phyloP scores from a whole-genome alignment of 53 echinoderm and acorn worm genomes.

The Temnopleurus reevesii region DNA sequence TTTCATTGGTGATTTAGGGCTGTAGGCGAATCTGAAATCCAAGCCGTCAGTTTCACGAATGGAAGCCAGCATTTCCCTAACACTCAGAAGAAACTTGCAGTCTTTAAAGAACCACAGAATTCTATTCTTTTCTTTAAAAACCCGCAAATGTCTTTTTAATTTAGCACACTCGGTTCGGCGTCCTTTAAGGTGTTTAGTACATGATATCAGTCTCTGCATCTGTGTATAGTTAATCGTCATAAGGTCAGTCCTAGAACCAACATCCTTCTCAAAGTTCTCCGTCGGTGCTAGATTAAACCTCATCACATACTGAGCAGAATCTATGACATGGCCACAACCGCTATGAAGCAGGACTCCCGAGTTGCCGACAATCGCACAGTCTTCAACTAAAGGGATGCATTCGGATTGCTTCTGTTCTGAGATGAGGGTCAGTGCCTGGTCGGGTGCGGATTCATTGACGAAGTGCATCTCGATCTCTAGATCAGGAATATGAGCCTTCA shows the following conservation, averaged over 20 bases:
- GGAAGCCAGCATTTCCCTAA: neutral
- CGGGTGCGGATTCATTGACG: neutral
- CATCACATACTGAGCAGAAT: neutral
- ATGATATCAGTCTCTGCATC: neutral
- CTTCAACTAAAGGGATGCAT: neutral
- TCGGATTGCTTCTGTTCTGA: neutral
- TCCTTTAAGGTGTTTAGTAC: neutral
- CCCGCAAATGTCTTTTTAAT: neutral
- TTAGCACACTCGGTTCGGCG: neutral
- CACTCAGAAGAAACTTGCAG: neutral
- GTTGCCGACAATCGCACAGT: conserved; percentile 25
- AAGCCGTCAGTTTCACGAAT: neutral
- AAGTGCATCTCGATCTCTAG: neutral
- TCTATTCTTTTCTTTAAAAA: neutral
- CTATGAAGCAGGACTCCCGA: neutral
- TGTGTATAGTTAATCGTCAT: neutral
- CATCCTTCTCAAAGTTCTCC: neutral
- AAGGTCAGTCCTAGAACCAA: neutral
- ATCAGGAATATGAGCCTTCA: neutral
- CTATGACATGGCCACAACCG: conserved; percentile 17
- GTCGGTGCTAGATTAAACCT: neutral
- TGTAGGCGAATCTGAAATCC: conserved; percentile 19
- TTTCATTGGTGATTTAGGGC: neutral
- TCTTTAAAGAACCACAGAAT: conserved; percentile 8
- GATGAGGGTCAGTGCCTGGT: neutral